Conservation (phyloP, 2,797 vertebrate genomes). For the Staurois parvus region DNA sequence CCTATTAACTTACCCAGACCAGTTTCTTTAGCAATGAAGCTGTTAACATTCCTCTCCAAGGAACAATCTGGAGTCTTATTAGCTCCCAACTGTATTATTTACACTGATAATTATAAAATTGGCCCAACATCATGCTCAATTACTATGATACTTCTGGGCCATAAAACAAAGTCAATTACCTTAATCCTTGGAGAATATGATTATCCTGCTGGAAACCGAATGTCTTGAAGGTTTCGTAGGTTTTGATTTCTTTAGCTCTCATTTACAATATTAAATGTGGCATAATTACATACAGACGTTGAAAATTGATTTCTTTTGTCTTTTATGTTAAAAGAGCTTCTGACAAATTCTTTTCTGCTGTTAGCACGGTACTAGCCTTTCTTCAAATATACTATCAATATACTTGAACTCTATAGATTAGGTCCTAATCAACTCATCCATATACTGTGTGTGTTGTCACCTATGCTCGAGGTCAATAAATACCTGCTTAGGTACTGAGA, state of each 20-base stretch:
- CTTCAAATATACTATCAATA: too few species aligned
- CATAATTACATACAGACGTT: background rate
- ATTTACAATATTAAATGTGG: slow-evolving; percentile 18
- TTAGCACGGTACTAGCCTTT: too few species aligned
- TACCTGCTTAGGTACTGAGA: too few species aligned
- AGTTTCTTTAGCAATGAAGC: slow-evolving; percentile 41
- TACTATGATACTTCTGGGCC: slow-evolving; percentile 57
- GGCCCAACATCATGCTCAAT: slow-evolving; percentile 41
- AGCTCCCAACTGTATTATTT: slow-evolving; percentile 55
- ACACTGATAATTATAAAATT: slow-evolving; percentile 56
- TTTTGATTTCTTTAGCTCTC: slow-evolving; percentile 37
- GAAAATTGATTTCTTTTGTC: background rate
- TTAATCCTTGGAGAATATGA: slow-evolving; percentile 59
- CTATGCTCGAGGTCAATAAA: too few species aligned
- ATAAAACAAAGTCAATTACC: slow-evolving; percentile 57
- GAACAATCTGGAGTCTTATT: slow-evolving; percentile 50
- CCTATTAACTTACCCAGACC: slow-evolving; percentile 31
- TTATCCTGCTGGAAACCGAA: slow-evolving; percentile 62
- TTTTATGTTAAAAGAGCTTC: background rate
- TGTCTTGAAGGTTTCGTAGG: slow-evolving; percentile 45
- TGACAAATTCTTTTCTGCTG: too few species aligned
- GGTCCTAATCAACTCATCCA: too few species aligned
- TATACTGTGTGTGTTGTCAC: too few species aligned
- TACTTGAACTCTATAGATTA: too few species aligned
- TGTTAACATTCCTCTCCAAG: slow-evolving; percentile 40